phyloP scores from a whole-genome alignment of 2,113 vertebrate species.

The Xenotilapia flavipinnis region DNA sequence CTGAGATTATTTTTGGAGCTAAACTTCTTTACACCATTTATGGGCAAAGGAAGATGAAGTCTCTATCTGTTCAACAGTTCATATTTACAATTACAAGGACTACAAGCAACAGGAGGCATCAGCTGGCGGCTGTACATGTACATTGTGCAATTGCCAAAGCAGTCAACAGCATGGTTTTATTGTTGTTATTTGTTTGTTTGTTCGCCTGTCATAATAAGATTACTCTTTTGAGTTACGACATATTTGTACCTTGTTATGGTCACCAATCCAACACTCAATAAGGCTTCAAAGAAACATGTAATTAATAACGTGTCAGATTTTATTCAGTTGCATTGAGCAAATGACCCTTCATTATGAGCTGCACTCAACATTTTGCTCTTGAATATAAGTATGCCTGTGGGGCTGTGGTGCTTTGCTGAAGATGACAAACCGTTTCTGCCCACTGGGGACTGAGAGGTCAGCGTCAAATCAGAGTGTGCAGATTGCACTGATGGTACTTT shows the following conservation, averaged over 20 bases:
- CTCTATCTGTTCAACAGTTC: background rate
- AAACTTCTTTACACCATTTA: background rate
- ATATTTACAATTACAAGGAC: background rate
- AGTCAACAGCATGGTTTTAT: background rate
- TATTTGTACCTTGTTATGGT: background rate
- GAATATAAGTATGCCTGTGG: conserved; percentile 2
- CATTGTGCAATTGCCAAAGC: background rate
- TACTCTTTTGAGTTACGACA: conserved; percentile 3
- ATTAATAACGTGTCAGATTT: conserved; percentile 25
- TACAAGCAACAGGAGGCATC: conserved; percentile 58
- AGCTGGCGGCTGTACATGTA: background rate
- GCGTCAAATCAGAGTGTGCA: background rate
- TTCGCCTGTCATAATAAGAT: conserved; percentile 22
- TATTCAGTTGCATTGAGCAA: background rate
- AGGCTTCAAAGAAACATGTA: conserved; percentile 24
- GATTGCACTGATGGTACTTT: background rate
- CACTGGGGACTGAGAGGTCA: background rate
- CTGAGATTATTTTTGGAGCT: background rate
- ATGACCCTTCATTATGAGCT: conserved; percentile 45
- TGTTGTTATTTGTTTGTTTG: background rate
- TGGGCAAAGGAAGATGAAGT: background rate
- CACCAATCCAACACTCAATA: conserved; percentile 26
- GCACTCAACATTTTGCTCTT: background rate
- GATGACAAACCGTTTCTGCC: background rate
- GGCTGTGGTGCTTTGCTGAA: background rate